Base-by-base conservation (phyloP, 2,113 vertebrate species). In the Spheniscus mendiculus region DNA sequence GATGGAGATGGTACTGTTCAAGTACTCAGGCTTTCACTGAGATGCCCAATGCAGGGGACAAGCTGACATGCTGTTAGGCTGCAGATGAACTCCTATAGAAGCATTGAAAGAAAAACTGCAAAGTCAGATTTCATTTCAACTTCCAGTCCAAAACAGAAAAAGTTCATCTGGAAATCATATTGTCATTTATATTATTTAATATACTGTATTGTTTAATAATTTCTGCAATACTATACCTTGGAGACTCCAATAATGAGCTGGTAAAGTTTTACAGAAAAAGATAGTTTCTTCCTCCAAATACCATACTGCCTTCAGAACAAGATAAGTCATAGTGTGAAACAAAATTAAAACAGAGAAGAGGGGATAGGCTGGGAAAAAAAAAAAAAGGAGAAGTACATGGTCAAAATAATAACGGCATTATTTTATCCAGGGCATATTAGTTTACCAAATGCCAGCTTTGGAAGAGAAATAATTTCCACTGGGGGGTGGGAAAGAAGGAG, bases 21-120 rank as follows among this genome's bases (percentile, higher is more conserved):
- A 76, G 3, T n/a, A n/a, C 25, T 82, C 20, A 27, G 27, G 5
- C 3, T 89, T 49, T 78, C 73, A 72, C 16, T 52, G 56, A 45
- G 55, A 27, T 47, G 3, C 5, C 55, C 44, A 29, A 1, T 36
- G 17, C 0, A 2, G 2, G 17, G 20, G 10, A 53, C 29, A 73
- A 62, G 7, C 6, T 82, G 49, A 50, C 12, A 40, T n/a, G 61
- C 2, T 38, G 16, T 67, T 70, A 78, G 27, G 45, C 50, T 78
- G 49, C 6, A 85, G 19, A 59, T 15, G 9, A 84, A 81, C 9
- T 47, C 36, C 40, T 45, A 19, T 4, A 83, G 34, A 12, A 55
- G 9, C 17, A 83, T 3, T 47, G 34, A 73, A 76, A 90, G 6
- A 76, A 87, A 93, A 71, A 21, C 5, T 79, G 9, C 5, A 26